These are phyloP conservation scores for Apodemus sylvaticus DNA, from an alignment of 2,113 vertebrate species.

Conservation along the genomic window DNA sequence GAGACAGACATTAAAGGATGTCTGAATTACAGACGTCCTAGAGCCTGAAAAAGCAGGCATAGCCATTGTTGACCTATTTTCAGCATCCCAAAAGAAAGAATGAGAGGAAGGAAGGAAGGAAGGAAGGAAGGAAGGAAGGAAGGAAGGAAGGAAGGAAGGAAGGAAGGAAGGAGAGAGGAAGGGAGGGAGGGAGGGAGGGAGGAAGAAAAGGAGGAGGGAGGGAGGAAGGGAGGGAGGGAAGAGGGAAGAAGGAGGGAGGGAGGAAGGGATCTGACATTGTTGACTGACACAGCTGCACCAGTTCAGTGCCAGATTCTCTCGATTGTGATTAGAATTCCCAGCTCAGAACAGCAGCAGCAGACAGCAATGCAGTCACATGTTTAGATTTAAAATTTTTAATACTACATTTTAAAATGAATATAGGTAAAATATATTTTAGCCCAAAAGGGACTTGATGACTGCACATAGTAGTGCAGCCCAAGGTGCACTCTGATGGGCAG, in stretches of 20 bases:
- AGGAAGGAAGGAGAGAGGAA: too few relatives aligned
- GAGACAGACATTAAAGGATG: conserved; percentile 4
- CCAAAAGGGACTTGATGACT: not conserved
- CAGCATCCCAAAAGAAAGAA: not conserved
- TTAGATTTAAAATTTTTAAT: conserved; percentile 13
- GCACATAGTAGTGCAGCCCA: not conserved
- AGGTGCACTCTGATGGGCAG: not conserved
- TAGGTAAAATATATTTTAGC: not conserved
- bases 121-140: too few relatives aligned
- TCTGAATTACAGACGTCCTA: not conserved
- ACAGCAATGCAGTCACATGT: not conserved
- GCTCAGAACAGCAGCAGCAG: not conserved
- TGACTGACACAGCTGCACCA: not conserved
- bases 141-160: too few relatives aligned
- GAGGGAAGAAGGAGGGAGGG: not conserved
- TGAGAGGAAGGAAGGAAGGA: too few relatives aligned
- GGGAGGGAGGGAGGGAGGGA: too few relatives aligned
- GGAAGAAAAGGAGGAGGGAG: too few relatives aligned
- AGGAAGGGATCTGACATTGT: not conserved
- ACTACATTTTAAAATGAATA: conserved; percentile 40
- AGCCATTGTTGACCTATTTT: conserved; percentile 6
- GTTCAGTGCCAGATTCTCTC: not conserved
- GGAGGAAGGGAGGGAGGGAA: too few relatives aligned
- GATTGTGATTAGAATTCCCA: conserved; percentile 3
- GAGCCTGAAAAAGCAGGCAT: conserved; percentile 34